A percentile compares a stretch with the other conserved stretches of the same genome.
phyloP scores from a whole-genome alignment of 2,888 invertebrate genomes.

The Noctua janthina region DNA sequence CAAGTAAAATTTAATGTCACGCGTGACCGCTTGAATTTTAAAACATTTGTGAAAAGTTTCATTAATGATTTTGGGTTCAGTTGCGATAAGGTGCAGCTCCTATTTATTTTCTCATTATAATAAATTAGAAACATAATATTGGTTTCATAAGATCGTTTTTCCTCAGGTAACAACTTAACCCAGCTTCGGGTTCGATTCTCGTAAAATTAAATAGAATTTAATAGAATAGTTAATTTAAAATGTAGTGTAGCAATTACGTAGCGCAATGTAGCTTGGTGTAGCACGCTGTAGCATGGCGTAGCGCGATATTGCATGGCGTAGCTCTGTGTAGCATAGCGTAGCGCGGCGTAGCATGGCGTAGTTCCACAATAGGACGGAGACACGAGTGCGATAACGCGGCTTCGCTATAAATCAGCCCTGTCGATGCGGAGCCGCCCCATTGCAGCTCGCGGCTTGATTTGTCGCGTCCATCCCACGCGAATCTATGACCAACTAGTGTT shows the following conservation, averaged over 20 bases:
- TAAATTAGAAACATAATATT: constrained; percentile 35
- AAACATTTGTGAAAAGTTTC: constrained; percentile 71
- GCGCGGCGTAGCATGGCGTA: constrained; percentile 1
- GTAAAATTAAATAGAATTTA: too few relatives aligned
- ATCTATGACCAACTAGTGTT: constrained; percentile 73
- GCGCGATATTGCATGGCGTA: not conserved
- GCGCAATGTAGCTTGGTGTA: not conserved
- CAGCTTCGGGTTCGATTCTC: too few relatives aligned
- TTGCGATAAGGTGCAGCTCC: constrained; percentile 67
- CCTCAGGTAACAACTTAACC: not conserved
- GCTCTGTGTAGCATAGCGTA: not conserved
- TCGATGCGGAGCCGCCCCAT: constrained; percentile 89
- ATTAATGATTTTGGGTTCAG: constrained; percentile 56
- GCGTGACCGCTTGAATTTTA: constrained; percentile 76
- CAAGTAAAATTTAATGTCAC: constrained; percentile 83
- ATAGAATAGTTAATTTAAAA: not conserved
- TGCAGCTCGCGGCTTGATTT: constrained; percentile 88
- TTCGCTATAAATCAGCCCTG: constrained; percentile 88
- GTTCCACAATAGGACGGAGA: constrained; percentile 47
- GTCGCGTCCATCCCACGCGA: constrained; percentile 87
- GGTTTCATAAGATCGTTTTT: not conserved
- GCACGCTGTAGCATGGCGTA: not conserved
- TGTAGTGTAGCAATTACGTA: not conserved
- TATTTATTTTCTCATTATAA: constrained; percentile 56
- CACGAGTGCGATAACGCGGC: constrained; percentile 82